These are phyloP conservation scores for Rhagophthalmus giganteus DNA, from an alignment of 2,888 invertebrate species.

Conservation along the genomic window DNA sequence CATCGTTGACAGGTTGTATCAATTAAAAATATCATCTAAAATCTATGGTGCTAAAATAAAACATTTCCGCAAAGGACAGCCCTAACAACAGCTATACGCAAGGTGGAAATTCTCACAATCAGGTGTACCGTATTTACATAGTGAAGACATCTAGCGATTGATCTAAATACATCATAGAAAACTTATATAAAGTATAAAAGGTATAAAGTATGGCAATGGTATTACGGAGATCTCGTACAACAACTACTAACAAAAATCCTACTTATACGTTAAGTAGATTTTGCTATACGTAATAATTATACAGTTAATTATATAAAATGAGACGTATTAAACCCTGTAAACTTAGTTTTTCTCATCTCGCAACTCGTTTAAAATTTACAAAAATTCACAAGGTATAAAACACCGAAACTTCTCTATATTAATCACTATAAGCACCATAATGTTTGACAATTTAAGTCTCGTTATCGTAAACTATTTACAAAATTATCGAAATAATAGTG, in stretches of 20 bases:
- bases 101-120: slow-evolving; percentile 3
- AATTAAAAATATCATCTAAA: slow-evolving; percentile 6
- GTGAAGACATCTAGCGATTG: slow-evolving; percentile 22
- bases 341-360: slow-evolving; percentile 17
- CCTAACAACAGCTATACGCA: no score
- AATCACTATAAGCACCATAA: slow-evolving; percentile 50
- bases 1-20: slow-evolving; percentile 4
- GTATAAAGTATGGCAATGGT: slow-evolving; percentile 46
- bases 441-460: slow-evolving; percentile 49
- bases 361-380: slow-evolving; percentile 29
- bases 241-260: slow-evolving; percentile 16
- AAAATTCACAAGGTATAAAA: slow-evolving; percentile 30
- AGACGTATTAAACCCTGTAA: slow-evolving; percentile 28
- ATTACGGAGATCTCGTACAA: slow-evolving; percentile 50
- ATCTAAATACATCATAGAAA: slow-evolving; percentile 27
- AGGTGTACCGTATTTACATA: slow-evolving; percentile 14
- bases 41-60: slow-evolving; percentile 8
- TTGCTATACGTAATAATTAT: slow-evolving; percentile 19
- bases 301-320: slow-evolving; percentile 19
- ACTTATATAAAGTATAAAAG: slow-evolving; percentile 29
- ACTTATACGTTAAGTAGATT: slow-evolving; percentile 25
- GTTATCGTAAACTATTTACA: slow-evolving; percentile 35
- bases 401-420: slow-evolving; percentile 28
- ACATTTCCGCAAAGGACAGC: slow-evolving; percentile 10
- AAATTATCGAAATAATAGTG: slow-evolving; percentile 18